Percentiles rank a stretch among this genome's conserved stretches.
phyloP scores from a whole-genome alignment of 2,797 vertebrate species.

The Columba guinea region DNA sequence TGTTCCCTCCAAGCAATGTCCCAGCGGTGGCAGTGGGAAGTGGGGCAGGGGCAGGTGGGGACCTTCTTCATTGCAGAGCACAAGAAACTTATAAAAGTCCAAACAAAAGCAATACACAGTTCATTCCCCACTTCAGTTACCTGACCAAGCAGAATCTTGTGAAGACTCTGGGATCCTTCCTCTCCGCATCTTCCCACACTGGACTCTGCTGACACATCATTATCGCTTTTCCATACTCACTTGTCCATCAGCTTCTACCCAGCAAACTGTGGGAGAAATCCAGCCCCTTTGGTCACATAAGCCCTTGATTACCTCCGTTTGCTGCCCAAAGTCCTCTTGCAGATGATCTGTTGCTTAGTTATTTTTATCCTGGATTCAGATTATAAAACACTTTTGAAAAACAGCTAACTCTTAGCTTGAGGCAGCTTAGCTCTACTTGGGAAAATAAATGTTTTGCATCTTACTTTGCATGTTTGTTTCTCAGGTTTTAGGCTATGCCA shows the following conservation, averaged over 20 bases:
- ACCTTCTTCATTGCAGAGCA: not conserved
- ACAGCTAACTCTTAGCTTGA: not conserved
- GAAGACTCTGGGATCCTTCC: not conserved
- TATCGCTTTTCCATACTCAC: not conserved
- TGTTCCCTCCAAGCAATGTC: fast-evolving
- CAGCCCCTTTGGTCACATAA: not conserved
- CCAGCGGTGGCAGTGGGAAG: not conserved
- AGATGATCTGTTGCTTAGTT: not conserved
- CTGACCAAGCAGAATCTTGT: not conserved
- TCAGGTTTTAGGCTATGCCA: not conserved
- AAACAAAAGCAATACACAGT: not conserved
- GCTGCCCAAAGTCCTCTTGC: not conserved
- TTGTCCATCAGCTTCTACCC: not conserved
- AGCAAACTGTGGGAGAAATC: not conserved
- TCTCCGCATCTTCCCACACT: not conserved
- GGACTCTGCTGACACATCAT: fast-evolving
- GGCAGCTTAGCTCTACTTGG: not conserved
- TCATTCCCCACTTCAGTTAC: not conserved
- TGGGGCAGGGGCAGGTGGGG: too few species aligned
- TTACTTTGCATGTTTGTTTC: not conserved
- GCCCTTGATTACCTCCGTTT: not conserved
- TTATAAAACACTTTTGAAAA: not conserved
- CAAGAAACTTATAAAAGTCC: not conserved
- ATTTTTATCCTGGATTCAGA: not conserved
- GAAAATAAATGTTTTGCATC: not conserved